These are phyloP conservation scores for Ptychobarbus kaznakovi DNA, from an alignment of 2,797 vertebrate genomes.

Conservation along the genomic window DNA sequence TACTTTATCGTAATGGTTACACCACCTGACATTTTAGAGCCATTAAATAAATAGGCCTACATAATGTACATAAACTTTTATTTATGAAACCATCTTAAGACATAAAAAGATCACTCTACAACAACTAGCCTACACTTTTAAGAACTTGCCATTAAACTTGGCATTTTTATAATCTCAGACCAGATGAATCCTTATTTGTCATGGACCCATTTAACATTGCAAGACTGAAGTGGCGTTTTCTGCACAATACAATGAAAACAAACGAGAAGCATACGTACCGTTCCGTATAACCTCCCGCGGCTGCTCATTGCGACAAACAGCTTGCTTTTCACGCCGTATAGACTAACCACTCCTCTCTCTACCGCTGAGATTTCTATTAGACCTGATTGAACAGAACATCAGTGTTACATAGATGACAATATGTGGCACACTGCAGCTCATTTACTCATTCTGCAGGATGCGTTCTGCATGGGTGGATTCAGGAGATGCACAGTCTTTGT, in stretches of 20 bases:
- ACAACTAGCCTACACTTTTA: background rate
- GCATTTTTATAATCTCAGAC: background rate
- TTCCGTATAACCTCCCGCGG: conserved; percentile 90
- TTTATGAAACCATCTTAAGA: background rate
- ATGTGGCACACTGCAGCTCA: conserved; percentile 17
- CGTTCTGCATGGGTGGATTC: conserved; percentile 71
- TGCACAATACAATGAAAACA: conserved; percentile 58
- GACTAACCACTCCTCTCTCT: conserved; percentile 92
- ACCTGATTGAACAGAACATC: conserved; percentile 78
- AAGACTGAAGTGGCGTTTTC: conserved; percentile 25
- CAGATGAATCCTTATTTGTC: background rate
- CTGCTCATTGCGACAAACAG: conserved; percentile 93
- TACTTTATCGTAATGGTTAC: background rate
- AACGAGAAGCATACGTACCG: conserved; percentile 85
- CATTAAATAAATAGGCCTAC: background rate
- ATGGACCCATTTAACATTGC: conserved; percentile 10
- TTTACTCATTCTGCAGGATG: conserved; percentile 42
- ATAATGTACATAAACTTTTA: background rate
- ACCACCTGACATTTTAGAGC: background rate
- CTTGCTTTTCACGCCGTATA: conserved; percentile 88
- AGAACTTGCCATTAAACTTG: background rate
- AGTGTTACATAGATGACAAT: conserved; percentile 57
- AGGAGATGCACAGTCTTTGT: conserved; percentile 72
- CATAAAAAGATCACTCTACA: background rate
- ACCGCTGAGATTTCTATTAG: conserved; percentile 95